phyloP scores from a whole-genome alignment of 2,797 vertebrate genomes.

The Esox lucius region DNA sequence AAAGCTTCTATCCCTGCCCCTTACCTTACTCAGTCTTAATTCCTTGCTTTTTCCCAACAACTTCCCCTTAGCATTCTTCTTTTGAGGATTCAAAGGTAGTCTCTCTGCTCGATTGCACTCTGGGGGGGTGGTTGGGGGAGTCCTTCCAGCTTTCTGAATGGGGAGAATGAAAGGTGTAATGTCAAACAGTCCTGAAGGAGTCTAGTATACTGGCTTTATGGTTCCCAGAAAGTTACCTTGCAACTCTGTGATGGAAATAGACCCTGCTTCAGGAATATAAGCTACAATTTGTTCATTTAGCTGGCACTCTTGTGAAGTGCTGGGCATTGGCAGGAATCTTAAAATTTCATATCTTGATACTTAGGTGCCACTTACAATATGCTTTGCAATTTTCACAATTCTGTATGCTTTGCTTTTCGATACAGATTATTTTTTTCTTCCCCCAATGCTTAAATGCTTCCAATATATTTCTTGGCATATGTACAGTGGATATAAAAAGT shows the following conservation, averaged over 20 bases:
- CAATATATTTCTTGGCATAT: too few species aligned
- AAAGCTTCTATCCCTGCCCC: constrained; percentile 4
- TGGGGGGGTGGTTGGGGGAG: constrained; percentile 37
- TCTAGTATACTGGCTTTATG: neutral
- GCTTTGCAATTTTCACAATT: too few species aligned
- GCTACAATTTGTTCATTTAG: neutral
- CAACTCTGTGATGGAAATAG: neutral
- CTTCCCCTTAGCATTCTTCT: constrained; percentile 57
- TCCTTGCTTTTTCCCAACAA: constrained; percentile 24
- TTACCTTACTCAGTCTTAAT: constrained; percentile 4
- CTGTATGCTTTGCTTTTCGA: too few species aligned
- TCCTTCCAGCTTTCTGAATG: constrained; percentile 27
- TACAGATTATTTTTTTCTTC: too few species aligned
- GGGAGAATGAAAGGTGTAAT: constrained; percentile 17
- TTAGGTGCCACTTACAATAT: too few species aligned
- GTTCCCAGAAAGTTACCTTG: neutral
- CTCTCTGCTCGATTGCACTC: constrained; percentile 53
- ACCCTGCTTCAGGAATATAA: neutral
- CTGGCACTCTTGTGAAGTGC: neutral
- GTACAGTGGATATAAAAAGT: too few species aligned
- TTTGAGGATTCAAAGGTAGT: constrained; percentile 43
- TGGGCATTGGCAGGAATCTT: too few species aligned
- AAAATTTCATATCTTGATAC: too few species aligned
- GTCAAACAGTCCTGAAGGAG: neutral
- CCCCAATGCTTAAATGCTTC: too few species aligned